Percentiles rank a stretch among this genome's conserved stretches.
phyloP scores from a whole-genome alignment of 2,888 invertebrate genomes.

The Lobophora halterata region DNA sequence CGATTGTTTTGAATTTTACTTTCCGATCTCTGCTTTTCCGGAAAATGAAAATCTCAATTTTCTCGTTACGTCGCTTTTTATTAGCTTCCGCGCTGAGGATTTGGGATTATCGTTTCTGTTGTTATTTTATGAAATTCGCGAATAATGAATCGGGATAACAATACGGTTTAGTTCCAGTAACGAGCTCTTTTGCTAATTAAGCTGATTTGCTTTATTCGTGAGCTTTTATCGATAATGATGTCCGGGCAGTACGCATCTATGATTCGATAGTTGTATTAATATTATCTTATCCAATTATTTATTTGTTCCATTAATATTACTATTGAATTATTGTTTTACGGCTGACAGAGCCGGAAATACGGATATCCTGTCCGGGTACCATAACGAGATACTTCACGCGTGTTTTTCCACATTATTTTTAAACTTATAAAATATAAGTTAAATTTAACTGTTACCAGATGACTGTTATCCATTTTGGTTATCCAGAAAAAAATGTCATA shows the following conservation, averaged over 20 bases:
- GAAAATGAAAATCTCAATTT: conserved; percentile 50
- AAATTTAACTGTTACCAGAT: no score
- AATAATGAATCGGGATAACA: not conserved
- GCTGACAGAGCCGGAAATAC: no score
- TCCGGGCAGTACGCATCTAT: conserved; percentile 41
- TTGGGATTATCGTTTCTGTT: conserved; percentile 39
- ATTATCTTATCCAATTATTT: conserved; percentile 5
- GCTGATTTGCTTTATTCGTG: conserved; percentile 28
- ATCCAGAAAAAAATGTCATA: no score
- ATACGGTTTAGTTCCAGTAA: conserved; percentile 20
- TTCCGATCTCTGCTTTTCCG: conserved; percentile 36
- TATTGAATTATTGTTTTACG: no score
- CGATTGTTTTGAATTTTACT: conserved; percentile 61
- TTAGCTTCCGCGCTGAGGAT: conserved; percentile 41
- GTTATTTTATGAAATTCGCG: conserved; percentile 31
- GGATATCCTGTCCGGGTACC: no score
- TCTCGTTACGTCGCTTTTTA: conserved; percentile 37
- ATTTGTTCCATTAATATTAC: no score
- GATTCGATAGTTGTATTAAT: conserved; percentile 24
- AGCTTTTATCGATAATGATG: conserved; percentile 29
- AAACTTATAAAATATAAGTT: no score
- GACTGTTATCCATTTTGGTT: no score
- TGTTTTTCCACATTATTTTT: no score
- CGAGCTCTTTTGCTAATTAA: conserved; percentile 31
- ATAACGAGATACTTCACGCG: no score